Evolutionary conservation across 92 coral and sea anemone species (phyloP).

Genomic region (Zoanthus sociatus): DNA sequence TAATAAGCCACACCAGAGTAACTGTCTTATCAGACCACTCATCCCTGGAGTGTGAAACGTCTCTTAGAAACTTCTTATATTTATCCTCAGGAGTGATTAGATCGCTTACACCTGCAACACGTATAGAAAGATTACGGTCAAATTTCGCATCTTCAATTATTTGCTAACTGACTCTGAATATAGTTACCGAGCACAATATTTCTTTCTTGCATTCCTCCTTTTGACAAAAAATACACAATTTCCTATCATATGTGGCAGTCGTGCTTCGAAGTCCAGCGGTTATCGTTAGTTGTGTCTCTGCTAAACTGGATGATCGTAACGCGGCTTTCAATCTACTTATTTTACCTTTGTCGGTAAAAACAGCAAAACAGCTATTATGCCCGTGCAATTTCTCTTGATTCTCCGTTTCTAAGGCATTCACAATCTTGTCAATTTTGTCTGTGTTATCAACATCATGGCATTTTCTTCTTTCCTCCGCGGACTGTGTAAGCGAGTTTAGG

Average conservation of each 20-base stretch:
- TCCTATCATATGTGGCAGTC: neutral
- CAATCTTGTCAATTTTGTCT: constrained; percentile 16
- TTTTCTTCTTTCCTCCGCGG: constrained; percentile 35
- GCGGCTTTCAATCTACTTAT: constrained; percentile 3
- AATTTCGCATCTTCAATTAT: constrained; percentile 24
- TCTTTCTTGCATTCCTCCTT: neutral
- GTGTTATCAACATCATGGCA: constrained; percentile 27
- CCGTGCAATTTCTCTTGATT: constrained; percentile 32
- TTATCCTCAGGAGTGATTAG: constrained; percentile 52
- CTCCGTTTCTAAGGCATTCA: constrained; percentile 13
- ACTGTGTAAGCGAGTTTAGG: constrained; percentile 24
- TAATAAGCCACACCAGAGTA: too few species aligned
- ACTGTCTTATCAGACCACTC: neutral
- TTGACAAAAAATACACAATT: too few species aligned
- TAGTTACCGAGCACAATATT: too few species aligned
- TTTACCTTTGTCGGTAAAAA: constrained; percentile 2
- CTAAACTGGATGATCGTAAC: neutral
- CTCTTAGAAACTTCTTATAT: constrained; percentile 29
- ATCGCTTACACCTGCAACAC: constrained; percentile 45
- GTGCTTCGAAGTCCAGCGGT: neutral
- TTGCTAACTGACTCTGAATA: constrained; percentile 40
- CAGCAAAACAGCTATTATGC: constrained; percentile 40
- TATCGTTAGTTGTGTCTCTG: constrained; percentile 1
- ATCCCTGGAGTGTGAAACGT: neutral
- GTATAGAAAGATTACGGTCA: constrained; percentile 26